Percentiles rank a stretch among this genome's conserved stretches.
Evolutionary conservation across 2,888 invertebrate species (phyloP).

Genomic region (Nasonovia ribisnigri): DNA sequence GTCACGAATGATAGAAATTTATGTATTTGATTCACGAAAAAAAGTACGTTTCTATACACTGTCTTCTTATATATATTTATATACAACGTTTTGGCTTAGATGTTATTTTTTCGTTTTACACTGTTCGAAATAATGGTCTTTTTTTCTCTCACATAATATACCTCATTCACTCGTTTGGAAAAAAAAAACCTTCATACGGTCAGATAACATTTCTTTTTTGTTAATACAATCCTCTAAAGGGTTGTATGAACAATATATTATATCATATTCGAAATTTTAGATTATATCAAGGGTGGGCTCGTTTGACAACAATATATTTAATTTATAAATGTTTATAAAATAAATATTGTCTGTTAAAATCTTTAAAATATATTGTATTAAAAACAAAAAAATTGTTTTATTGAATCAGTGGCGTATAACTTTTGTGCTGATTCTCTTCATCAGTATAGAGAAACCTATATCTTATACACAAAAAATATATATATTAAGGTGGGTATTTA

Average conservation of each 20-base stretch:
- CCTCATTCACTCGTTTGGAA: neutral
- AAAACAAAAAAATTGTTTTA: neutral
- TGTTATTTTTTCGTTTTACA: constrained; percentile 38
- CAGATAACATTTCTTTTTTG: neutral
- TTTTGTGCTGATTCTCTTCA: neutral
- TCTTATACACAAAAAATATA: neutral
- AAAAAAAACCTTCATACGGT: neutral
- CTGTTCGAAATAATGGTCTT: constrained; percentile 21
- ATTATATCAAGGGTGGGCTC: neutral
- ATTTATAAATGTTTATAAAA: neutral
- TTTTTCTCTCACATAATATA: neutral
- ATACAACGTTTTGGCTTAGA: constrained; percentile 46
- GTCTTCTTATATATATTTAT: neutral
- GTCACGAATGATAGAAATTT: constrained; percentile 61
- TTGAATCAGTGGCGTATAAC: neutral
- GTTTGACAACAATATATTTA: neutral
- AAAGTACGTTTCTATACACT: neutral
- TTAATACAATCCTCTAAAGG: neutral
- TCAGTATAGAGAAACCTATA: neutral
- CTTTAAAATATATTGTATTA: neutral
- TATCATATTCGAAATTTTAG: neutral
- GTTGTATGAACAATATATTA: neutral
- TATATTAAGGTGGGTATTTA: neutral
- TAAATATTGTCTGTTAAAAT: neutral
- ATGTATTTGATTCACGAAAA: constrained; percentile 60